A percentile compares a stretch with the other conserved stretches of the same genome.
Conservation (phyloP, 2,888 invertebrate genomes). For the Rapana venosa region DNA sequence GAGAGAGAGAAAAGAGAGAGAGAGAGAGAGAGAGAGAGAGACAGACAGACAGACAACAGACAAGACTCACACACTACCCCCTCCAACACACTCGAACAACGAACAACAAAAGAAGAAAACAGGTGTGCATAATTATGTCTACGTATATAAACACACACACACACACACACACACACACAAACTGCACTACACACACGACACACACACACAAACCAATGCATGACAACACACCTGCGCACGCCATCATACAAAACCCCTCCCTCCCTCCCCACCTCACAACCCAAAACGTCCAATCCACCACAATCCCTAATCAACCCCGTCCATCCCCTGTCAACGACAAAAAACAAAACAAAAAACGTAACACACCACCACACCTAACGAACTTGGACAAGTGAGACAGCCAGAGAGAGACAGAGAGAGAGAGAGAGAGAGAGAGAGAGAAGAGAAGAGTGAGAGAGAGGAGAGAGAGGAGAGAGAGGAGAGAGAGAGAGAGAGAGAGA, state of each 20-base stretch:
- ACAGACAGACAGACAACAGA: background rate
- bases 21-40: background rate
- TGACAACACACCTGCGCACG: too few species aligned
- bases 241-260: too few species aligned
- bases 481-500: background rate
- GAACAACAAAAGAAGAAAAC: too few species aligned
- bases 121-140: background rate
- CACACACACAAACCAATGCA: too few species aligned
- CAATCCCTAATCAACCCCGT: too few species aligned
- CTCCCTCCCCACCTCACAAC: too few species aligned
- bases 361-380: too few species aligned
- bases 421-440: background rate
- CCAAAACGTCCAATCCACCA: too few species aligned
- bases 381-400: too few species aligned
- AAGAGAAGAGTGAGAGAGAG: background rate
- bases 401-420: background rate
- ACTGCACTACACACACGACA: background rate
- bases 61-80: background rate
- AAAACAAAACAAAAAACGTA: too few species aligned
- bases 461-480: background rate
- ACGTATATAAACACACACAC: background rate
- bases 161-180: slow-evolving; percentile 7
- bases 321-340: too few species aligned
- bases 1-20: background rate
- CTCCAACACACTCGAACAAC: too few species aligned